Evolutionary conservation across 1,140 invertebrate genomes (phyloP).

Genomic region (Halictus rubicundus): DNA sequence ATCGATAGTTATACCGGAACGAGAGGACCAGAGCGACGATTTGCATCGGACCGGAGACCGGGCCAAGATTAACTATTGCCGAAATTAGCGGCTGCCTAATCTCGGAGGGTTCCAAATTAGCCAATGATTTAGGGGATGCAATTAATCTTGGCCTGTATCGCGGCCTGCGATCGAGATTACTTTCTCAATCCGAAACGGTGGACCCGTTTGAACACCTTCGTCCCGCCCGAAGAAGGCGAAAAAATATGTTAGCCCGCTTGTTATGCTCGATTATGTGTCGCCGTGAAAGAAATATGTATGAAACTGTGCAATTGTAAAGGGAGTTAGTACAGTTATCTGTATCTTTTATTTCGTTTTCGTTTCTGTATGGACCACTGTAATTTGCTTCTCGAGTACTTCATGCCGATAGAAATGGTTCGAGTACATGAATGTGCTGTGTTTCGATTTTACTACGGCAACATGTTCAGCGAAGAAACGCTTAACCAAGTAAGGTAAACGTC

Average conservation of each 20-base stretch:
- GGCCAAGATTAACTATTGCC: constrained; percentile 10
- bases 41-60: neutral
- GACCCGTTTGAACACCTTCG: neutral
- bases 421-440: no score
- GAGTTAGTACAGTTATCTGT: no score
- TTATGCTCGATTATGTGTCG: no score
- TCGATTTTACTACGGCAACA: no score
- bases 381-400: no score
- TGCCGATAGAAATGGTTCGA: no score
- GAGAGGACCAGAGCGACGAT: neutral
- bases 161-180: constrained; percentile 18
- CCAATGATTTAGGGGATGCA: constrained; percentile 31
- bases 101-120: constrained; percentile 14
- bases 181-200: neutral
- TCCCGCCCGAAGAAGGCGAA: neutral
- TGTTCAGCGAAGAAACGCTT: no score
- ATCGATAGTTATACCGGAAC: constrained; percentile 20
- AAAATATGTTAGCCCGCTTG: neutral
- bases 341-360: no score
- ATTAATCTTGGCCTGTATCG: constrained; percentile 29
- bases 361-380: no score
- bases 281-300: neutral
- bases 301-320: no score
- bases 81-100: constrained; percentile 34
- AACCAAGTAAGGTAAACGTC: no score